Evolutionary conservation across 2,113 vertebrate species (phyloP).

Genomic region (Castor canadensis): DNA sequence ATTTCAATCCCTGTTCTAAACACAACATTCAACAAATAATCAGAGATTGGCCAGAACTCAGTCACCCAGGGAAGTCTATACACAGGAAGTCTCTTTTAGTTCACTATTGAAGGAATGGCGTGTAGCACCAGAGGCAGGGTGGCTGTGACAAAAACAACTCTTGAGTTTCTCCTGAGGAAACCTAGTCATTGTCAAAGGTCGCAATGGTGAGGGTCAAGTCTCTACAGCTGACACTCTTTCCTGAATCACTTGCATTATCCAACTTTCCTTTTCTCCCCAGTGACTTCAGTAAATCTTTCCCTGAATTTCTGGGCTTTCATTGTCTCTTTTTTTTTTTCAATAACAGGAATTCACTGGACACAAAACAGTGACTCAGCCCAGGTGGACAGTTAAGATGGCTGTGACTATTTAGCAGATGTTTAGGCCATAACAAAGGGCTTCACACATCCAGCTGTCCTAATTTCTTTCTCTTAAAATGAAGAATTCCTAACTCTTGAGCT

Average conservation of each 20-base stretch:
- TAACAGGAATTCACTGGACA: conserved; percentile 32
- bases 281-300: conserved; percentile 10
- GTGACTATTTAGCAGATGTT: conserved; percentile 12
- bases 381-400: not conserved
- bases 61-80: not conserved
- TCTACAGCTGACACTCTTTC: not conserved
- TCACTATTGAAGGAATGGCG: not conserved
- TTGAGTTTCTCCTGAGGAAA: not conserved
- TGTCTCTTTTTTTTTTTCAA: conserved; percentile 13
- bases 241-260: not conserved
- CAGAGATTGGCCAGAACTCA: not conserved
- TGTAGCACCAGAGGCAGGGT: not conserved
- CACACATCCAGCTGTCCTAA: not conserved
- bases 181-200: not conserved
- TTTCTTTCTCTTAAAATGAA: conserved; percentile 28
- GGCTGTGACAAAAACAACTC: not conserved
- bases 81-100: not conserved
- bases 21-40: not conserved
- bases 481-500: not conserved
- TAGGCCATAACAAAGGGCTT: not conserved
- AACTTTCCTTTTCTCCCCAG: not conserved
- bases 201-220: not conserved
- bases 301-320: conserved; percentile 17
- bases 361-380: conserved; percentile 29
- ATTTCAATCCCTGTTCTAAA: not conserved